These are phyloP conservation scores for Ochropleura plecta DNA, from an alignment of 2,888 invertebrate species.

Conservation along the genomic window DNA sequence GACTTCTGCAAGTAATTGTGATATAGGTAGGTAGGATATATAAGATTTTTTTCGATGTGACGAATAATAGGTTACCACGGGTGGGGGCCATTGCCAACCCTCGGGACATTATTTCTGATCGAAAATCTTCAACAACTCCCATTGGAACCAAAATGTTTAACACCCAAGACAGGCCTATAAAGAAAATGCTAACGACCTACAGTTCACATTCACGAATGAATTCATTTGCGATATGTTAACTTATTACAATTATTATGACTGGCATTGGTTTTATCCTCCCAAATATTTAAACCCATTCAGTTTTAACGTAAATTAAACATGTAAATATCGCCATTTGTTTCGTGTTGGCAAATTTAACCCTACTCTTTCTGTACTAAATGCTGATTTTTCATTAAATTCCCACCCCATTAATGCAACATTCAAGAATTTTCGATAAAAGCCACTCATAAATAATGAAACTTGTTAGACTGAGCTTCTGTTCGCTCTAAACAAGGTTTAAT, in stretches of 20 bases:
- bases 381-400: constrained; percentile 46
- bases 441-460: constrained; percentile 11
- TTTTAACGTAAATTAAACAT: constrained; percentile 31
- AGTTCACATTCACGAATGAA: constrained; percentile 11
- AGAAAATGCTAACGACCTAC: neutral
- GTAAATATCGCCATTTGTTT: constrained; percentile 67
- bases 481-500: constrained; percentile 42
- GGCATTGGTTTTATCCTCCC: constrained; percentile 40
- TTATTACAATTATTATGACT: constrained; percentile 68
- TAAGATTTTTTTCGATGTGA: constrained; percentile 18
- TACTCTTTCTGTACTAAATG: constrained; percentile 73
- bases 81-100: neutral
- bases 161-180: neutral
- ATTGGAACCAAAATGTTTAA: constrained; percentile 14
- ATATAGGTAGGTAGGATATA: constrained; percentile 29
- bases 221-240: constrained; percentile 43
- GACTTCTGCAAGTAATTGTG: constrained; percentile 24
- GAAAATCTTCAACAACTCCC: constrained; percentile 8
- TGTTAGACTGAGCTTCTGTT: constrained; percentile 33
- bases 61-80: constrained; percentile 3
- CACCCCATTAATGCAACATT: constrained; percentile 49
- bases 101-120: neutral
- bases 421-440: constrained; percentile 11
- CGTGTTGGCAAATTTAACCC: constrained; percentile 78
- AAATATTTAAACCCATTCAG: constrained; percentile 32